Conservation (phyloP, 2,888 invertebrate genomes). For the Bimastos eiseni region DNA sequence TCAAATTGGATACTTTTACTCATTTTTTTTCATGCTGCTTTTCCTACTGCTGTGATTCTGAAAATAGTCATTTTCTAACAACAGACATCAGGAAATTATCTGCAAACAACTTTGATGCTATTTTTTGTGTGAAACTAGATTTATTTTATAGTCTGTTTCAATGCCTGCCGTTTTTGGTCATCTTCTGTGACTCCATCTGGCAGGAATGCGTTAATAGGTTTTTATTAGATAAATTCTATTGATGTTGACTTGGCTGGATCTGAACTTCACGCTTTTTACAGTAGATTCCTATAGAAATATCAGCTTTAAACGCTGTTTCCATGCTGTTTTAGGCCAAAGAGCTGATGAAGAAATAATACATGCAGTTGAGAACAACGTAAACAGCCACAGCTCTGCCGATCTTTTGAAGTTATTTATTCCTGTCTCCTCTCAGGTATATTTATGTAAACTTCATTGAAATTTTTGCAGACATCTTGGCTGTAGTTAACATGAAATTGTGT, state of each 20-base stretch:
- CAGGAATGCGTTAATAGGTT: too few relatives aligned
- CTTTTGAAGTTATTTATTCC: not conserved
- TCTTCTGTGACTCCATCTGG: too few relatives aligned
- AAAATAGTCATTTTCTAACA: too few relatives aligned
- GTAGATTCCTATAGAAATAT: not conserved
- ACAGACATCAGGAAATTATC: too few relatives aligned
- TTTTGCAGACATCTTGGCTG: not conserved
- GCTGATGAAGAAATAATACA: conserved; percentile 20
- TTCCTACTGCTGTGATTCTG: too few relatives aligned
- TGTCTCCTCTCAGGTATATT: conserved; percentile 13
- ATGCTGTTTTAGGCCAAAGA: not conserved
- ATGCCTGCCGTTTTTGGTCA: too few relatives aligned
- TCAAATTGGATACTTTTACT: too few relatives aligned
- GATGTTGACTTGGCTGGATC: not conserved
- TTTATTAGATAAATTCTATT: not conserved
- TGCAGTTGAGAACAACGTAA: conserved; percentile 7
- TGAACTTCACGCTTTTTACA: not conserved
- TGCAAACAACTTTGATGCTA: too few relatives aligned
- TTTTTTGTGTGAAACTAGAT: too few relatives aligned
- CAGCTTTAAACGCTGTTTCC: not conserved
- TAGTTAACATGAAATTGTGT: not conserved
- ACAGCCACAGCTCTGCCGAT: not conserved
- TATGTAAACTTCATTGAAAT: not conserved
- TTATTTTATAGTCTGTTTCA: too few relatives aligned
- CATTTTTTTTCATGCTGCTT: too few relatives aligned